Evolutionary conservation across 1,140 invertebrate genomes (phyloP).

Genomic region (Eumeta japonica): DNA sequence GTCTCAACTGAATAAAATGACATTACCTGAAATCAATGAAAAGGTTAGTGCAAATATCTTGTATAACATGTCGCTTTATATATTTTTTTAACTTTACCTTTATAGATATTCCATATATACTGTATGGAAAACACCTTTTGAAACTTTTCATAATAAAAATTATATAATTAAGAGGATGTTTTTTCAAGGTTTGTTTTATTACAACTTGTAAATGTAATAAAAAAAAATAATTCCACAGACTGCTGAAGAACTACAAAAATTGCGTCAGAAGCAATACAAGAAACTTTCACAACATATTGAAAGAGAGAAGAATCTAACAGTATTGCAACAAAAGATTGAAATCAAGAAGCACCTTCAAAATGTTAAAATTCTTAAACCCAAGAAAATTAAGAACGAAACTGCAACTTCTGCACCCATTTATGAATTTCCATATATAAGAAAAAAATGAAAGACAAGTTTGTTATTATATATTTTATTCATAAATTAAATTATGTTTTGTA

Average conservation of each 20-base stretch:
- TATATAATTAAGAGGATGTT: too few species aligned
- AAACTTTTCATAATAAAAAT: too few species aligned
- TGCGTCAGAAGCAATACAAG: slow-evolving; percentile 69
- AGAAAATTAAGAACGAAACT: slow-evolving; percentile 65
- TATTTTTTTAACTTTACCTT: background rate
- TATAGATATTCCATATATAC: too few species aligned
- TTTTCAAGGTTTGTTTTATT: too few species aligned
- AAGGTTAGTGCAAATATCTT: too few species aligned
- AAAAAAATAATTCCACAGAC: too few species aligned
- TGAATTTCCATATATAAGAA: slow-evolving; percentile 83
- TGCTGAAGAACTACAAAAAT: slow-evolving; percentile 59
- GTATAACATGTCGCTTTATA: too few species aligned
- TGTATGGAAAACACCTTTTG: too few species aligned
- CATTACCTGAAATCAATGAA: slow-evolving; percentile 60
- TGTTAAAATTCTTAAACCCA: slow-evolving; percentile 64
- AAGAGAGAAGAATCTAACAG: slow-evolving; percentile 75
- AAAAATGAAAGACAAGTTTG: slow-evolving; percentile 62
- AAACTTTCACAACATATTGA: slow-evolving; percentile 80
- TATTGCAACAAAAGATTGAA: slow-evolving; percentile 84
- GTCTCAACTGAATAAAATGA: slow-evolving; percentile 62
- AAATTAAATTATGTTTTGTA: too few species aligned
- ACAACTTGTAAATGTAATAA: too few species aligned
- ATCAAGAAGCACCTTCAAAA: slow-evolving; percentile 72
- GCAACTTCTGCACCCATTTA: slow-evolving; percentile 77
- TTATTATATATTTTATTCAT: too few species aligned